Evolutionary conservation across 2,888 invertebrate species (phyloP).

Genomic region (Hedychridium roseum): DNA sequence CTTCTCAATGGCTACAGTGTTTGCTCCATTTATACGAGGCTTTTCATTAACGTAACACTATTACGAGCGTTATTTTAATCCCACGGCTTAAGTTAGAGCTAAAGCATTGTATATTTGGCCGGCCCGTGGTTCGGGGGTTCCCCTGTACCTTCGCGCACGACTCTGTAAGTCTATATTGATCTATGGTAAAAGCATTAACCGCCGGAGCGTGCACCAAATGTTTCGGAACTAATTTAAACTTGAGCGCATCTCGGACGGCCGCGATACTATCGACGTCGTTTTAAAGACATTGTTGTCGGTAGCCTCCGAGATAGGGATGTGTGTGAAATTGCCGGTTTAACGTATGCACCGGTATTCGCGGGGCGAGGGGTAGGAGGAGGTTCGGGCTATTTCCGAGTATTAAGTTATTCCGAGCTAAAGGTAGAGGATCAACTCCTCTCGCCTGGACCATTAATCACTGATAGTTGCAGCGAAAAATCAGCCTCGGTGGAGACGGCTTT

Average conservation of each 20-base stretch:
- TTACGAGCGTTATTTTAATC: too few species aligned
- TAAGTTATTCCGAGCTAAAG: too few species aligned
- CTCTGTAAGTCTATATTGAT: slow-evolving; percentile 30
- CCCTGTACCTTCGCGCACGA: not conserved
- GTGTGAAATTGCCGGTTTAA: slow-evolving; percentile 34
- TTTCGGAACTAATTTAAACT: slow-evolving; percentile 60
- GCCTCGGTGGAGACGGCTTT: too few species aligned
- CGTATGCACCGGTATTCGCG: too few species aligned
- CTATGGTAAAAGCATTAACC: slow-evolving; percentile 43
- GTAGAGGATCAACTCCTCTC: too few species aligned
- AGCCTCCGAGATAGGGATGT: slow-evolving; percentile 5
- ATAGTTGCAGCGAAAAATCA: too few species aligned
- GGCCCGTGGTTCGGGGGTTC: not conserved
- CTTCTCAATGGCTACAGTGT: too few species aligned
- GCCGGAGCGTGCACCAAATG: slow-evolving; percentile 49
- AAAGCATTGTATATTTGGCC: not conserved
- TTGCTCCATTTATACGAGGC: too few species aligned
- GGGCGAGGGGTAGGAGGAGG: too few species aligned
- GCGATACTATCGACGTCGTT: slow-evolving; percentile 34
- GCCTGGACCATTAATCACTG: too few species aligned
- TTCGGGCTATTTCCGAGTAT: too few species aligned
- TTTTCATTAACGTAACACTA: too few species aligned
- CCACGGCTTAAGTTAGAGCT: not conserved
- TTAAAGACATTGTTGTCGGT: slow-evolving; percentile 28
- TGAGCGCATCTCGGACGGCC: slow-evolving; percentile 33